Percentiles rank a stretch among this genome's conserved stretches.
Evolutionary conservation across 2,113 vertebrate genomes (phyloP).

Genomic region (Polypterus bichir): DNA sequence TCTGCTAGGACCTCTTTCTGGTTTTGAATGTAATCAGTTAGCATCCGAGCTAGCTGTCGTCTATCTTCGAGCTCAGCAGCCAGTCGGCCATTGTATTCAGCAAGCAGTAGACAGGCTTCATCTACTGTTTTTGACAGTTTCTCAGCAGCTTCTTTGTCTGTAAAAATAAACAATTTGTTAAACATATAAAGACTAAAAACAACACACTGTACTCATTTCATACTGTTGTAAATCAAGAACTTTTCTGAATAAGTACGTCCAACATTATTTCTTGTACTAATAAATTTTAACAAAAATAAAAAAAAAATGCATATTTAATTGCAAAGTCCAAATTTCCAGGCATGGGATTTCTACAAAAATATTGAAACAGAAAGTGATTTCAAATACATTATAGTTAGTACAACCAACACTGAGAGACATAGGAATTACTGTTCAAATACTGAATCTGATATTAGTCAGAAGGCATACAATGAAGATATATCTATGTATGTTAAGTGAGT

Average conservation of each 20-base stretch:
- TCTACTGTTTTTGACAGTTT: slow-evolving; percentile 93
- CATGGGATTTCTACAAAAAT: too few relatives aligned
- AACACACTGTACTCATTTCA: neutral
- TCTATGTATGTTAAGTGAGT: too few relatives aligned
- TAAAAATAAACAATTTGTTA: slow-evolving; percentile 10
- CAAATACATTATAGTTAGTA: too few relatives aligned
- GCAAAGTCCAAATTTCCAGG: too few relatives aligned
- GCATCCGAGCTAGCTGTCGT: slow-evolving; percentile 87
- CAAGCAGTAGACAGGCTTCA: slow-evolving; percentile 87
- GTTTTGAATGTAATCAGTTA: slow-evolving; percentile 86
- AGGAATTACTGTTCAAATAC: slow-evolving; percentile 6
- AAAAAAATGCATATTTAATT: too few relatives aligned
- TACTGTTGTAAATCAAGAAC: neutral
- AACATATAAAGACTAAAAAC: neutral
- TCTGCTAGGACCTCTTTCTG: slow-evolving; percentile 85
- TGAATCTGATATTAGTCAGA: too few relatives aligned
- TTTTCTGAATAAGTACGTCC: too few relatives aligned
- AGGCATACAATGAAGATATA: too few relatives aligned
- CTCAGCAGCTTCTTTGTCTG: slow-evolving; percentile 92
- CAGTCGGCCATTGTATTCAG: slow-evolving; percentile 90
- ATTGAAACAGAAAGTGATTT: too few relatives aligned
- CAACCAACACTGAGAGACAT: slow-evolving; percentile 1
- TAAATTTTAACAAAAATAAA: too few relatives aligned
- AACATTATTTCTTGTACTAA: too few relatives aligned
- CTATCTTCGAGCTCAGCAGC: slow-evolving; percentile 93